A percentile compares a stretch with the other conserved stretches of the same genome.
Conservation (phyloP, 2,113 vertebrate genomes). For the Barbus barbus region DNA sequence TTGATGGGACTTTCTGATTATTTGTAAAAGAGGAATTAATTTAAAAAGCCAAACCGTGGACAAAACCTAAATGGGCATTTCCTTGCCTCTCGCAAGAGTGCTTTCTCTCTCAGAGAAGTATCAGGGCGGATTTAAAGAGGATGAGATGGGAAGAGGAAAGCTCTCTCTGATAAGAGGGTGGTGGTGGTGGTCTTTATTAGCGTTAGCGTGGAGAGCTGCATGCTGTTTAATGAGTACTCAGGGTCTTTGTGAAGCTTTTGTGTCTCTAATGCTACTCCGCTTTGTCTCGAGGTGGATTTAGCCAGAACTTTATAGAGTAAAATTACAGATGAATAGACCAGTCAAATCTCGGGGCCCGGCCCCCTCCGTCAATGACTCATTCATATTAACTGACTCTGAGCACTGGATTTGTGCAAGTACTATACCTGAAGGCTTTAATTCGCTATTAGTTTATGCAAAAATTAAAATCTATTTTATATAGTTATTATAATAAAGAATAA, state of each 20-base stretch:
- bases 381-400: slow-evolving; percentile 73
- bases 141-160: slow-evolving; percentile 52
- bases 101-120: slow-evolving; percentile 33
- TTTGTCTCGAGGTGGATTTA: slow-evolving; percentile 71
- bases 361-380: slow-evolving; percentile 71
- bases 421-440: not conserved
- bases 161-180: not conserved
- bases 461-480: not conserved
- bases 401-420: slow-evolving; percentile 59
- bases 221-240: slow-evolving; percentile 52
- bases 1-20: slow-evolving; percentile 53
- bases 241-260: slow-evolving; percentile 73
- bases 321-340: slow-evolving; percentile 72
- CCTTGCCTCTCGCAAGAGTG: slow-evolving; percentile 43
- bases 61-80: slow-evolving; percentile 53
- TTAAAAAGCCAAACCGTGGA: slow-evolving; percentile 55
- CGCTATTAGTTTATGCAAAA: not conserved
- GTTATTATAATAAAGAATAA: too few species aligned
- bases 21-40: slow-evolving; percentile 59
- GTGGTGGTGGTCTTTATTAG: slow-evolving; percentile 72
- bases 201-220: slow-evolving; percentile 60
- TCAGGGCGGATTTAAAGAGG: slow-evolving; percentile 34
- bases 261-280: slow-evolving; percentile 75
- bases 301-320: slow-evolving; percentile 70
- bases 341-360: slow-evolving; percentile 61